These are phyloP conservation scores for Gryon sp. DNA, from an alignment of 1,140 invertebrate species.

Conservation along the genomic window DNA sequence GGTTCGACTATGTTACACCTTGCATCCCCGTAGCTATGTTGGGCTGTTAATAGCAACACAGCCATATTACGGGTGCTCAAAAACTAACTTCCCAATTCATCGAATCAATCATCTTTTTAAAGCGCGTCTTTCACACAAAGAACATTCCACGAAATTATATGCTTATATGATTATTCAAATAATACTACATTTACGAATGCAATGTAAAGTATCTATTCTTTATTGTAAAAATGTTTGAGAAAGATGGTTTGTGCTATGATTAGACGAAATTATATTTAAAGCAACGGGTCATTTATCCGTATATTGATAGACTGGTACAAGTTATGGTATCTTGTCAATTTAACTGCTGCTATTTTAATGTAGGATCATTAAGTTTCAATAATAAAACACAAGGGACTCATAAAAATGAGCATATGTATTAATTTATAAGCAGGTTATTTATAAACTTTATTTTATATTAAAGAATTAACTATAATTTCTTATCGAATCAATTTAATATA, in stretches of 20 bases:
- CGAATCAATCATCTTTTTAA: slow-evolving; percentile 51
- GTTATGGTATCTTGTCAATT: slow-evolving; percentile 1
- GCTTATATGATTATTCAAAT: slow-evolving; percentile 24
- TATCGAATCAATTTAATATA: too few relatives aligned
- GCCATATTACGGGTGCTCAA: slow-evolving; percentile 62
- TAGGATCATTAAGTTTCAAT: not conserved
- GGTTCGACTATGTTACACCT: slow-evolving; percentile 74
- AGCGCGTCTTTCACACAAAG: slow-evolving; percentile 39
- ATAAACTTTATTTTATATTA: too few relatives aligned
- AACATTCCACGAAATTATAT: too few relatives aligned
- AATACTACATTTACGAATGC: slow-evolving; percentile 15
- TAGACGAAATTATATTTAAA: slow-evolving; percentile 18
- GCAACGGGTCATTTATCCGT: slow-evolving; percentile 16
- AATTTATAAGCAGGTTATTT: too few relatives aligned
- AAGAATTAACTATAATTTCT: too few relatives aligned
- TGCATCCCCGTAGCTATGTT: slow-evolving; percentile 69
- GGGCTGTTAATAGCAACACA: slow-evolving; percentile 71
- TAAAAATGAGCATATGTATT: too few relatives aligned
- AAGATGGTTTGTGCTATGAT: slow-evolving; percentile 5
- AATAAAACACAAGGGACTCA: too few relatives aligned
- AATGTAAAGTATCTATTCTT: slow-evolving; percentile 19
- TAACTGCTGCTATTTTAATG: not conserved
- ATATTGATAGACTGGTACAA: slow-evolving; percentile 2
- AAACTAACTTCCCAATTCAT: slow-evolving; percentile 61
- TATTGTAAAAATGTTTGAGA: slow-evolving; percentile 3